These are phyloP conservation scores for Sebastes alutus DNA, from an alignment of 2,797 vertebrate species.

Conservation along the genomic window DNA sequence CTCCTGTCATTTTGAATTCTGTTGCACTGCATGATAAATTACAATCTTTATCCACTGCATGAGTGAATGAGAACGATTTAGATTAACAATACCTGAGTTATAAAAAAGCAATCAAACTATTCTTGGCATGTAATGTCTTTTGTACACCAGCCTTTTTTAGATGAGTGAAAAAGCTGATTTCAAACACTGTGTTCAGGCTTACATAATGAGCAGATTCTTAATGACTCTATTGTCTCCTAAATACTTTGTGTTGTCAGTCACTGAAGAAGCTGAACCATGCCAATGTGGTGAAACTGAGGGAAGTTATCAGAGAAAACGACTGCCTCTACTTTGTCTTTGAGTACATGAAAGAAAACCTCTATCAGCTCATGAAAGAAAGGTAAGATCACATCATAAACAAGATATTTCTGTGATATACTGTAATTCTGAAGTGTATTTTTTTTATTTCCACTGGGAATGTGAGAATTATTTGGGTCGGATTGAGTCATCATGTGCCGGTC, in stretches of 20 bases:
- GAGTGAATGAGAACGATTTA: not conserved
- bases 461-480: slow-evolving; percentile 30
- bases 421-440: not conserved
- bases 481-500: slow-evolving; percentile 52
- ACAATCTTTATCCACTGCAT: not conserved
- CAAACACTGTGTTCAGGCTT: not conserved
- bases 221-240: not conserved
- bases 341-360: slow-evolving; percentile 97
- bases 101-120: not conserved
- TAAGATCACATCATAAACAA: slow-evolving; percentile 58
- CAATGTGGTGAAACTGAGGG: slow-evolving; percentile 94
- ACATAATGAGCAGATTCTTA: not conserved
- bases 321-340: slow-evolving; percentile 96
- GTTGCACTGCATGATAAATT: not conserved
- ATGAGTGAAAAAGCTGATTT: not conserved
- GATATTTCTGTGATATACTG: not conserved
- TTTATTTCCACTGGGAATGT: slow-evolving; percentile 11
- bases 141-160: not conserved
- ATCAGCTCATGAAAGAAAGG: slow-evolving; percentile 96
- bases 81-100: not conserved
- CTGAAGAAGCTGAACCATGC: slow-evolving; percentile 95
- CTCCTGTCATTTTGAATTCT: not conserved
- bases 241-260: slow-evolving; percentile 79
- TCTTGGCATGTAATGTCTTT: not conserved
- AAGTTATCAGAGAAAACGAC: slow-evolving; percentile 95